Base-by-base conservation (phyloP, 2,797 vertebrate species). In the Pseudomugil tenellus region DNA sequence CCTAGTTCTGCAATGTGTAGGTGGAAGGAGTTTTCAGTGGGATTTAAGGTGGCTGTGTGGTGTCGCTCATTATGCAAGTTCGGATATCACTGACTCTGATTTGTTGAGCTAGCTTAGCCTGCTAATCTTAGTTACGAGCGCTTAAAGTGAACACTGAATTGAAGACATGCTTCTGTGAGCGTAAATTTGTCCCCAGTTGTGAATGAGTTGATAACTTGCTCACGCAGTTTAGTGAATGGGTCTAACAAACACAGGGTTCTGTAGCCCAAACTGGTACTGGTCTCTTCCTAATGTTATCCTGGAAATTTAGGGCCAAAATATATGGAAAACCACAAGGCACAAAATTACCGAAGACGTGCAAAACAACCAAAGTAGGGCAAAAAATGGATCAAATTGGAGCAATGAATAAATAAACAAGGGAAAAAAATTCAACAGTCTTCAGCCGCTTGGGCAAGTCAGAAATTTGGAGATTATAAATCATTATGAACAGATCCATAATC, bases 31-130 rank as follows among this genome's bases (percentile, higher is more conserved):
- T 68, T 72, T 65, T 32, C 48, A 57, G 58, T 41, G 19, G 56
- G 76, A 63, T 77, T 77, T 76, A 63, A 84, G 21, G 63, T 65
- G 61, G 77, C 67, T 34, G 26, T 23, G 69, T 62, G 17, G 31
- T 31, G 60, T 29, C n/a, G 67, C 25, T 67, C 51, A 48, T 81
- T 81, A 74, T 79, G 74, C 72, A 77, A 84, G 26, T 29, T 53
- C 32, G 25, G 63, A 70, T 43, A 63, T 53, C 46, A 48, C 67
- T 52, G 51, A 77, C 52, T 80, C 74, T 79, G 61, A 80, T 67
- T 64, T 69, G 21, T 65, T 66, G 32, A 26, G 80, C 65, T 76
- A 70, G 32, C 57, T 74, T 60, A 69, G 72, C 60, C 7, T 7
- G 77, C 65, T 85, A 59, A 81, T 80, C 74, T 68, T 4, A 49